phyloP scores from a whole-genome alignment of 2,888 invertebrate genomes.

The Quadriops clusia region DNA sequence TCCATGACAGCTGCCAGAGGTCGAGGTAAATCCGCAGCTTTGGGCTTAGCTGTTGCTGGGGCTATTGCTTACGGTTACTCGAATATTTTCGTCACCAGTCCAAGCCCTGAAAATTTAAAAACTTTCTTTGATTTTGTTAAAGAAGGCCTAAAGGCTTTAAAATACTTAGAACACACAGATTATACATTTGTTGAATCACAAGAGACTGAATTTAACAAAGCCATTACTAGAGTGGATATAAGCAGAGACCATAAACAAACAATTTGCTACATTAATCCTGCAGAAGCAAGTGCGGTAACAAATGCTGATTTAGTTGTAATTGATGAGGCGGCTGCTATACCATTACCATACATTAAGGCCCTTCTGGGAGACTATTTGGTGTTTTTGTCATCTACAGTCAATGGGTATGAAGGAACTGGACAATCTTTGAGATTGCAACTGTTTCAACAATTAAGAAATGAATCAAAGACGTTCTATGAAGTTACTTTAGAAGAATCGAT shows the following conservation, averaged over 20 bases:
- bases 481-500: slow-evolving; percentile 88
- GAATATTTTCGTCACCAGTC: slow-evolving; percentile 94
- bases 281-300: too few species aligned
- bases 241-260: slow-evolving; percentile 86
- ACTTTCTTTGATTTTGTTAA: slow-evolving; percentile 95
- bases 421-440: slow-evolving; percentile 90
- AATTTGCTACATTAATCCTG: slow-evolving; percentile 69
- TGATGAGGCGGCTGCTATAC: slow-evolving; percentile 98
- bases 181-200: slow-evolving; percentile 90
- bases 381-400: slow-evolving; percentile 92
- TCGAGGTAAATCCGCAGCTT: slow-evolving; percentile 93
- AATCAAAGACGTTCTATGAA: slow-evolving; percentile 36
- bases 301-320: slow-evolving; percentile 93
- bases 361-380: slow-evolving; percentile 86
- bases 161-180: slow-evolving; percentile 92
- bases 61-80: slow-evolving; percentile 72
- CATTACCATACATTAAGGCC: slow-evolving; percentile 79
- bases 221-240: slow-evolving; percentile 85
- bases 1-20: slow-evolving; percentile 94
- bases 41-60: slow-evolving; percentile 84
- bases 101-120: slow-evolving; percentile 94
- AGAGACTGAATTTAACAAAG: slow-evolving; percentile 93
- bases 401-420: slow-evolving; percentile 98
- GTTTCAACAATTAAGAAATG: slow-evolving; percentile 70
- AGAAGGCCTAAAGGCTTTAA: slow-evolving; percentile 87